phyloP scores from a whole-genome alignment of 1,140 invertebrate genomes.

The Drosophila kanapiae region DNA sequence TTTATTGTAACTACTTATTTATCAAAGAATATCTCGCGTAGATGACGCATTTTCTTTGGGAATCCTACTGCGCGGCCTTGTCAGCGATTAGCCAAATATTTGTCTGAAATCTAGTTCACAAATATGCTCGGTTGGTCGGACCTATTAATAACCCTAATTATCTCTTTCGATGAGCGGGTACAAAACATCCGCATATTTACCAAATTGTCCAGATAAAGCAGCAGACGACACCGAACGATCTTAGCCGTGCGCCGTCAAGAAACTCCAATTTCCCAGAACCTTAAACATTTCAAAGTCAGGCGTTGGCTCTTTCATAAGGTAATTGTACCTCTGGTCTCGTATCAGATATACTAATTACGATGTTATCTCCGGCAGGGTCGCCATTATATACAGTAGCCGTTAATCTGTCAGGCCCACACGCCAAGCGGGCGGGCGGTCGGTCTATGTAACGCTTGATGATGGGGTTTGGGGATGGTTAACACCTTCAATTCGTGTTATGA shows the following conservation, averaged over 20 bases:
- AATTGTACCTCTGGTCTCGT: not conserved
- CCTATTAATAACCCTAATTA: constrained; percentile 45
- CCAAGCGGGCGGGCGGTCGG: not conserved
- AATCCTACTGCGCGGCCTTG: not conserved
- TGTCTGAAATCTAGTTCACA: constrained; percentile 42
- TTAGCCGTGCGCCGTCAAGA: constrained; percentile 10
- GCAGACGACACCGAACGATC: constrained; percentile 38
- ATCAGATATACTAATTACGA: constrained; percentile 34
- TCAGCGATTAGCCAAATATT: constrained; percentile 35
- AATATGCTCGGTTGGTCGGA: constrained; percentile 7
- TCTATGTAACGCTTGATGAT: constrained; percentile 18
- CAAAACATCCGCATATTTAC: constrained; percentile 52
- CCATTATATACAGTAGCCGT: constrained; percentile 14
- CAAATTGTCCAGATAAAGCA: constrained; percentile 18
- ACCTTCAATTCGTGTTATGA: constrained; percentile 28
- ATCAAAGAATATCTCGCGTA: not conserved
- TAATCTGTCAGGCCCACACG: constrained; percentile 34
- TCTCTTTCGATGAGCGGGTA: constrained; percentile 12
- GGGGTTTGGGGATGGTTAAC: constrained; percentile 27
- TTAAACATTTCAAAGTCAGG: constrained; percentile 43
- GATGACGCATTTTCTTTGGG: constrained; percentile 11
- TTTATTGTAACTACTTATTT: too few relatives aligned
- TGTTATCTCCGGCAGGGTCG: constrained; percentile 23
- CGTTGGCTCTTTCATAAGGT: constrained; percentile 20
- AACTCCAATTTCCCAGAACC: constrained; percentile 38